Percentiles rank a stretch among this genome's conserved stretches.
These are phyloP conservation scores for Drosophila flavopinicola DNA, from an alignment of 2,888 invertebrate genomes.

Conservation along the genomic window DNA sequence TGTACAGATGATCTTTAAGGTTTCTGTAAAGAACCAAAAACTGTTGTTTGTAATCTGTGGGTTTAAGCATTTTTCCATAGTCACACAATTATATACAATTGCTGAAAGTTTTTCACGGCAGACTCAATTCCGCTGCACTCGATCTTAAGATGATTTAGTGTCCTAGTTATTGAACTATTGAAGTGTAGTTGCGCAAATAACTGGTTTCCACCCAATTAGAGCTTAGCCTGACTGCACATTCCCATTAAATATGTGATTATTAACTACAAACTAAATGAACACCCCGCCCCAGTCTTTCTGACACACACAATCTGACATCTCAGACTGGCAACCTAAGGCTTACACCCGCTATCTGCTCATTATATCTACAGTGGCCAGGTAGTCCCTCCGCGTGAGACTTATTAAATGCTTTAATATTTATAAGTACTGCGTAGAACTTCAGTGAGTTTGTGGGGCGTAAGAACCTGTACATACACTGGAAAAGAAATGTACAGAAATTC, in stretches of 20 bases:
- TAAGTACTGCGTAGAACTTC: background rate
- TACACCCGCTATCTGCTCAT: slow-evolving; percentile 3
- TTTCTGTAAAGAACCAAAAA: too few species aligned
- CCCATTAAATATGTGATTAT: slow-evolving; percentile 23
- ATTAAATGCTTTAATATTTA: slow-evolving; percentile 7
- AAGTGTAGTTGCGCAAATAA: slow-evolving; percentile 12
- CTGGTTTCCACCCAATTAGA: slow-evolving; percentile 37
- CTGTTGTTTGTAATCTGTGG: too few species aligned
- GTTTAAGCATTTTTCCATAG: too few species aligned
- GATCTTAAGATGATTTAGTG: slow-evolving; percentile 10
- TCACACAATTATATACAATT: too few species aligned
- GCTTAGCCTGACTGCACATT: slow-evolving; percentile 4
- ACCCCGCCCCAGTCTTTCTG: too few species aligned
- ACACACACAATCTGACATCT: slow-evolving; percentile 7
- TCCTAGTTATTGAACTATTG: slow-evolving; percentile 5
- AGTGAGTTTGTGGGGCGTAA: background rate
- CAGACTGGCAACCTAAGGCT: background rate
- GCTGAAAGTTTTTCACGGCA: too few species aligned
- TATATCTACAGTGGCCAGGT: slow-evolving; percentile 8
- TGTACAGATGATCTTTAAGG: too few species aligned
- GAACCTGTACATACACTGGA: background rate
- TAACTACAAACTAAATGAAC: slow-evolving; percentile 14
- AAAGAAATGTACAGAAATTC: too few species aligned
- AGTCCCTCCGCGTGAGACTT: background rate
- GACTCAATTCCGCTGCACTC: slow-evolving; percentile 2